Evolutionary conservation across 2,797 vertebrate genomes (phyloP).

Genomic region (Sebastes kiyomatsui): DNA sequence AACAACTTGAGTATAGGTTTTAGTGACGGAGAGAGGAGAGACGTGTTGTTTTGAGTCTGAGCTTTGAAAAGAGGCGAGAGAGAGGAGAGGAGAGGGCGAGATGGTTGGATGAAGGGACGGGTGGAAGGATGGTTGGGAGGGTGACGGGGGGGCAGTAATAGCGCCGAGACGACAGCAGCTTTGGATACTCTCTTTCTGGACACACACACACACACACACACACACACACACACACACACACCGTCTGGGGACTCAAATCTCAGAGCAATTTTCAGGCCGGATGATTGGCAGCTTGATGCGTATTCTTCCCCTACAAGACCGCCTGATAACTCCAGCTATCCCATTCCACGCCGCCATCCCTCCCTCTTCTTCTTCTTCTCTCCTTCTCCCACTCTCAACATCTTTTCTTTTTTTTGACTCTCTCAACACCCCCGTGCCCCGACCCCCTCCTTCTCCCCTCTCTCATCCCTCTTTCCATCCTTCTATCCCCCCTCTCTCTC

Average conservation of each 20-base stretch:
- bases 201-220: conserved; percentile 38
- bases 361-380: conserved; percentile 23
- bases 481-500: conserved; percentile 8
- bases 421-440: conserved; percentile 35
- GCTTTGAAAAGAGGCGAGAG: conserved; percentile 55
- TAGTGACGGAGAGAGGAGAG: conserved; percentile 61
- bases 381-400: conserved; percentile 42
- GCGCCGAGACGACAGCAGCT: conserved; percentile 66
- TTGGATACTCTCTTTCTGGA: conserved; percentile 55
- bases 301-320: conserved; percentile 84
- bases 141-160: conserved; percentile 53
- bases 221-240: conserved; percentile 48
- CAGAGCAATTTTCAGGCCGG: conserved; percentile 88
- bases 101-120: conserved; percentile 58
- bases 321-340: conserved; percentile 82
- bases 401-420: conserved; percentile 45
- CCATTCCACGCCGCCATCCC: conserved; percentile 67
- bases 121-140: conserved; percentile 17
- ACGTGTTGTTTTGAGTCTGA: conserved; percentile 72
- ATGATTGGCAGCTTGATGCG: conserved; percentile 90
- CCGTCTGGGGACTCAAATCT: conserved; percentile 89
- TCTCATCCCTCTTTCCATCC: conserved; percentile 40
- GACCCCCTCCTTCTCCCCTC: conserved; percentile 13
- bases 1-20: conserved; percentile 67
- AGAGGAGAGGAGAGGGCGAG: conserved; percentile 36